Conservation (phyloP, 2,113 vertebrate genomes). For the Perca flavescens region DNA sequence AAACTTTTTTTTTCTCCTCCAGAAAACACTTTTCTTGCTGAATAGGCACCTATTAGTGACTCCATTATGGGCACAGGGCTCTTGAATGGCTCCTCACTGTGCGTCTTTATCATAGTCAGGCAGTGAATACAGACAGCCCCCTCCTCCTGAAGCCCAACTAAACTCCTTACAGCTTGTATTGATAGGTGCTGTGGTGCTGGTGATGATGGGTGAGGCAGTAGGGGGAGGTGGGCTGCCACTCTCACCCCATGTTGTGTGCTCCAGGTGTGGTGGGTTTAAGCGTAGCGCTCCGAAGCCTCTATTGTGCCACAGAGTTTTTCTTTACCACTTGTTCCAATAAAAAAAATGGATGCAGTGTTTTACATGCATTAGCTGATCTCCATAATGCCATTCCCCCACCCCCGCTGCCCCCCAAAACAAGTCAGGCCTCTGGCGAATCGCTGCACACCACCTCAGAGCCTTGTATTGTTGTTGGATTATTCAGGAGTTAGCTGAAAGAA, state of each 20-base stretch:
- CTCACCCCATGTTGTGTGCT: conserved; percentile 83
- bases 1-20: conserved; percentile 81
- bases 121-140: conserved; percentile 76
- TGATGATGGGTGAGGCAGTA: conserved; percentile 66
- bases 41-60: conserved; percentile 89
- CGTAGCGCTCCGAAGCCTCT: conserved; percentile 78
- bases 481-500: conserved; percentile 85
- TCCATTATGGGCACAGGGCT: conserved; percentile 85
- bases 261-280: conserved; percentile 89
- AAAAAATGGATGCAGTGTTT: conserved; percentile 87
- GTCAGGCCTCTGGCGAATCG: conserved; percentile 82
- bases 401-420: conserved; percentile 78
- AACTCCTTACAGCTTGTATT: conserved; percentile 75
- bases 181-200: conserved; percentile 73
- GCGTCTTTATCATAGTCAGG: conserved; percentile 84
- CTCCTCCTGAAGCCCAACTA: conserved; percentile 52
- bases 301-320: conserved; percentile 87
- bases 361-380: conserved; percentile 89
- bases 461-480: conserved; percentile 92
- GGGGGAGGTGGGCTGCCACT: conserved; percentile 39
- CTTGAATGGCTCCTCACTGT: conserved; percentile 86
- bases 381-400: conserved; percentile 82
- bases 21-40: conserved; percentile 87
- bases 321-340: conserved; percentile 84
- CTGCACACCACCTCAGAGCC: conserved; percentile 89